Evolutionary conservation across 2,888 invertebrate species (phyloP), one percentile per base, ranked within the genome.

Genomic region (Rutpela maculata): DNA sequence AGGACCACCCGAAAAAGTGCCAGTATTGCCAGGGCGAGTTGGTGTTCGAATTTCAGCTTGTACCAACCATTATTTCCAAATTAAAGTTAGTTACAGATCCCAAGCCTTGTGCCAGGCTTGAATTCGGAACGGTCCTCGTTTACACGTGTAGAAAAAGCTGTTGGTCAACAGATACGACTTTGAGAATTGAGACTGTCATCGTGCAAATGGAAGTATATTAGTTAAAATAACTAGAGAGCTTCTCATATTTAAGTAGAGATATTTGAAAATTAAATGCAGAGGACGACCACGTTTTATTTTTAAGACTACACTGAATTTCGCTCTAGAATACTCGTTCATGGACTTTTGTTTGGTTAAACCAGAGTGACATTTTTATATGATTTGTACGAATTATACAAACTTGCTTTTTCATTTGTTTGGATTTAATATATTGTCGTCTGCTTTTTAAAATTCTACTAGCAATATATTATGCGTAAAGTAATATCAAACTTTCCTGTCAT

Each of bases 121-220:
- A 98, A 89, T 97, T 95, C 88, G 96, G 97, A 10, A 97, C 96
- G n/a, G 94, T 97, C 2, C 90, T 97, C 15, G 90, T 97, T 17
- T 97, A 94, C 88, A 95, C 97, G 0, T 98, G 98, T 88, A 91
- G 93, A 56, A 93, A 93, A 85, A 97, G 96, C 87, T 98, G 98
- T 89, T 97, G 97, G 97, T 92, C 93, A 72, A 91, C 93, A 0
- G 92, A 92, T 4, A 94, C 95, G 83, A 91, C 91, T 57, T 91
- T 92, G 82, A 93, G 94, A 74, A 92, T 93, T 80, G 97, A 97
- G 90, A 91, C 92, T 76, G 92, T 96, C 17, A 89, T 96, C 75
- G 93, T 97, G 83, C 97, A 97, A 90, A 92, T 93, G 9, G 97
- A 97, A 90, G 88, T 88, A 80, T 89, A 86, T 81, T 87, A 81